Conservation (phyloP, 1,140 invertebrate species). For the Trichogramma pretiosum region DNA sequence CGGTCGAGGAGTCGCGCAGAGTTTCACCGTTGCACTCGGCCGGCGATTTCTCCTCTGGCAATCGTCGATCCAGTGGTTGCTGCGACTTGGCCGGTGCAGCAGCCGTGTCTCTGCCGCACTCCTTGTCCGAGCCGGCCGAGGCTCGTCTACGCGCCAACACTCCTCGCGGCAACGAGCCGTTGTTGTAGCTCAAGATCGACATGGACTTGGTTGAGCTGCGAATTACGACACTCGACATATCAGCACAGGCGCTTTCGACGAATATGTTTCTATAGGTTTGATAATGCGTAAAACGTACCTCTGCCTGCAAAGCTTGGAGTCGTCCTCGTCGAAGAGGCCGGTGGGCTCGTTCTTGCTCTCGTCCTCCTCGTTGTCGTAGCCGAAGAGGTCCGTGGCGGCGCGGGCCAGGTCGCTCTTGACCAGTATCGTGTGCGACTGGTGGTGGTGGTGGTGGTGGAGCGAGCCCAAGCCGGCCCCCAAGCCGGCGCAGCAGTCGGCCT, state of each 20-base stretch:
- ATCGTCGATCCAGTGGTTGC: constrained; percentile 1
- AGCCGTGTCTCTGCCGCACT: constrained; percentile 17
- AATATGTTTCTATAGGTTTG: not conserved
- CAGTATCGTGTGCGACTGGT: constrained; percentile 30
- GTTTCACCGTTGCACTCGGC: not conserved
- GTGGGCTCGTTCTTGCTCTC: constrained; percentile 32
- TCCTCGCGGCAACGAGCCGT: constrained; percentile 22
- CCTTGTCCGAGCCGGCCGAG: constrained; percentile 20
- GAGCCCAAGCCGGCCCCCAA: constrained; percentile 5
- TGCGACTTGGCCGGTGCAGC: constrained; percentile 9
- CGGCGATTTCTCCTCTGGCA: constrained; percentile 9
- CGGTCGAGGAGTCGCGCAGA: too few relatives aligned
- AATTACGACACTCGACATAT: too few relatives aligned
- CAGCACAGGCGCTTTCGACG: not conserved
- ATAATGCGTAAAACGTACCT: constrained; percentile 23
- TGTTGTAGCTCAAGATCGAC: constrained; percentile 29
- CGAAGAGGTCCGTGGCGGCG: constrained; percentile 39
- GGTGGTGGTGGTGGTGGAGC: too few relatives aligned
- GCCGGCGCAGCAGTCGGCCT: constrained; percentile 37
- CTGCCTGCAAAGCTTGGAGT: constrained; percentile 27
- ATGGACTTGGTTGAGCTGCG: constrained; percentile 27
- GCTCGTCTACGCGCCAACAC: constrained; percentile 26
- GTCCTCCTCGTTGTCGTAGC: constrained; percentile 25
- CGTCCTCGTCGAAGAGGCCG: constrained; percentile 39
- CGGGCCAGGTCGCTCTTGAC: constrained; percentile 37